Evolutionary conservation across 2,797 vertebrate species (phyloP).

Genomic region (Pangasius djambal): DNA sequence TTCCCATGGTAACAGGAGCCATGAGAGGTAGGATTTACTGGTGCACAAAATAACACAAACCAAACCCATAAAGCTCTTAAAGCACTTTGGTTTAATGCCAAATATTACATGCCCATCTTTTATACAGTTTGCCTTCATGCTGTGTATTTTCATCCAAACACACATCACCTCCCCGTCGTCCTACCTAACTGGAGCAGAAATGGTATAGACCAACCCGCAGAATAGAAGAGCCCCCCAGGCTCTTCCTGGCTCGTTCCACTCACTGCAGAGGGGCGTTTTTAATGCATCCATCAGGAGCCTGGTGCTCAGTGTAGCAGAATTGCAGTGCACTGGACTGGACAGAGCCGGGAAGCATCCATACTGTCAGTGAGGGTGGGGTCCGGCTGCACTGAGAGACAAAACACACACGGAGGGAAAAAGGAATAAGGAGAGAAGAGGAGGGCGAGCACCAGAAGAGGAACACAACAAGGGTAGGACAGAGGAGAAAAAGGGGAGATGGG

Average conservation of each 20-base stretch:
- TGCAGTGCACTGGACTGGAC: slow-evolving; percentile 77
- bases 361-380: slow-evolving; percentile 82
- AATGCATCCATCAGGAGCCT: slow-evolving; percentile 67
- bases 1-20: slow-evolving; percentile 80
- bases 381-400: slow-evolving; percentile 72
- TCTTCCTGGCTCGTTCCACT: slow-evolving; percentile 75
- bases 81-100: not conserved
- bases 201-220: slow-evolving; percentile 70
- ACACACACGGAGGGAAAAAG: slow-evolving; percentile 62
- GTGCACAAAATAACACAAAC: not conserved
- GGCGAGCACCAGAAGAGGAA: slow-evolving; percentile 78
- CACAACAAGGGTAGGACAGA: slow-evolving; percentile 77
- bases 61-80: not conserved
- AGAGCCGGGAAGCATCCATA: slow-evolving; percentile 76
- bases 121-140: slow-evolving; percentile 17
- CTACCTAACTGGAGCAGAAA: slow-evolving; percentile 44
- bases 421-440: slow-evolving; percentile 69
- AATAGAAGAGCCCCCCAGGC: slow-evolving; percentile 60
- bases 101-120: not conserved
- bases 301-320: slow-evolving; percentile 77
- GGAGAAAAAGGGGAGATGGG: slow-evolving; percentile 63
- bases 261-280: slow-evolving; percentile 62
- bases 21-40: slow-evolving; percentile 42
- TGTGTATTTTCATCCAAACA: slow-evolving; percentile 28
- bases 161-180: slow-evolving; percentile 47